A percentile compares a stretch with the other conserved stretches of the same genome.
Evolutionary conservation across 2,888 invertebrate genomes (phyloP).

Genomic region (Cosmia trapezina): DNA sequence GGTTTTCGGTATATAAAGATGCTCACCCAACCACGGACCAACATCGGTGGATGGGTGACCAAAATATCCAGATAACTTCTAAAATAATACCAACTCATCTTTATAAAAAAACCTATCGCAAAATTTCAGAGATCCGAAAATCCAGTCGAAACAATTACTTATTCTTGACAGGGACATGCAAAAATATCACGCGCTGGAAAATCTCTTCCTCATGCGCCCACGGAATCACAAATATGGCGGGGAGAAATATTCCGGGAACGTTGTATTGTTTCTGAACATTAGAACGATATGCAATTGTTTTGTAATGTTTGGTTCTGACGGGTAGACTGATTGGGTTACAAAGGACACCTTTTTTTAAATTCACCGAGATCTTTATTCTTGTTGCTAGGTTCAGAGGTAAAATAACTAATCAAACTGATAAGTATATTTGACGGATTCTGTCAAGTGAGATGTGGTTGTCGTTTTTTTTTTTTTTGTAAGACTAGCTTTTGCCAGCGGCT

Average conservation of each 20-base stretch:
- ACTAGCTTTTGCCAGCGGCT: too few relatives aligned
- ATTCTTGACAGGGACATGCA: constrained; percentile 81
- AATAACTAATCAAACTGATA: too few relatives aligned
- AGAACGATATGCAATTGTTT: constrained; percentile 52
- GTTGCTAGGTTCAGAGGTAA: too few relatives aligned
- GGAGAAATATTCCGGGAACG: constrained; percentile 33
- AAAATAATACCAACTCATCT: neutral
- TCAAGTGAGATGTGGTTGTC: too few relatives aligned
- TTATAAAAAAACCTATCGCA: constrained; percentile 10
- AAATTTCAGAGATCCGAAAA: constrained; percentile 37
- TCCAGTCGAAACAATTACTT: constrained; percentile 73
- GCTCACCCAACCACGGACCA: too few relatives aligned
- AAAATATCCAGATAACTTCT: neutral
- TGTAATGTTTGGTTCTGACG: constrained; percentile 12
- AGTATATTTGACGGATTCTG: too few relatives aligned
- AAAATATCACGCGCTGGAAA: constrained; percentile 77
- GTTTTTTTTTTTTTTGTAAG: too few relatives aligned
- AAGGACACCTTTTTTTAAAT: neutral
- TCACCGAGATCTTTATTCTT: too few relatives aligned
- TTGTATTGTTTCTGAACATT: constrained; percentile 51
- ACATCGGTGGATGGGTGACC: too few relatives aligned
- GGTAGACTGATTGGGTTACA: neutral
- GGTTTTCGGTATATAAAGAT: too few relatives aligned
- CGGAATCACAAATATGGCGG: constrained; percentile 54
- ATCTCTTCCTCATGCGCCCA: constrained; percentile 68